These are phyloP conservation scores for Magallana gigas DNA, from an alignment of 1,140 invertebrate genomes.

Conservation along the genomic window DNA sequence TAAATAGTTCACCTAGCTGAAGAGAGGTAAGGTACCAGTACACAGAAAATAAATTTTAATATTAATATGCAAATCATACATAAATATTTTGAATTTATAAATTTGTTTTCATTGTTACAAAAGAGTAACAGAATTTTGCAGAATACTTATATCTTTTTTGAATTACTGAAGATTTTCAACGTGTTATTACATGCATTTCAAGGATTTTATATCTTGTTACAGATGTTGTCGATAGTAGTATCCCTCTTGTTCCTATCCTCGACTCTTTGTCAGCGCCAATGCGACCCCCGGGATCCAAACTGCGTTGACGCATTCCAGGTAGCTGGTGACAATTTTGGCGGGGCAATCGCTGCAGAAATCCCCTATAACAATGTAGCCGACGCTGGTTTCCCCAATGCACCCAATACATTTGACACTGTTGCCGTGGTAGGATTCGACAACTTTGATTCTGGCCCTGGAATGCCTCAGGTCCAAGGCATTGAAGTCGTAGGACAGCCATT, in stretches of 20 bases:
- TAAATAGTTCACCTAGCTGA: slow-evolving; percentile 18
- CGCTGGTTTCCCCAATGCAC: neutral
- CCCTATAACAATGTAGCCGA: neutral
- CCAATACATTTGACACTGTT: slow-evolving; percentile 5
- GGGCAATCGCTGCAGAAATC: neutral
- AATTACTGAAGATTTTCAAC: no score
- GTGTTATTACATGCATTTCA: no score
- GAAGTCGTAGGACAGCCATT: neutral
- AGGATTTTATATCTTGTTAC: neutral
- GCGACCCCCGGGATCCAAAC: slow-evolving; percentile 5
- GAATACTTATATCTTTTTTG: no score
- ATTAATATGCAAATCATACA: no score
- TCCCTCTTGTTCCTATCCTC: slow-evolving; percentile 31
- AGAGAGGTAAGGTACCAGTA: neutral
- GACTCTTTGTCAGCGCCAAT: slow-evolving; percentile 15
- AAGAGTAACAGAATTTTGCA: no score
- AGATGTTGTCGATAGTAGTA: slow-evolving; percentile 23
- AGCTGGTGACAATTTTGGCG: neutral
- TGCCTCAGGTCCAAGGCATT: neutral
- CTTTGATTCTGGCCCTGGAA: neutral
- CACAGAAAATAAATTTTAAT: no score
- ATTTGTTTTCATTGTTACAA: no score
- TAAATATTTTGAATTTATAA: no score
- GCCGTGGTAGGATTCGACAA: slow-evolving; percentile 4
- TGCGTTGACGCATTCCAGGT: neutral